Evolutionary conservation across 2,888 invertebrate genomes (phyloP), one percentile per base, ranked within the genome.

Genomic region (Cantharis rufa): DNA sequence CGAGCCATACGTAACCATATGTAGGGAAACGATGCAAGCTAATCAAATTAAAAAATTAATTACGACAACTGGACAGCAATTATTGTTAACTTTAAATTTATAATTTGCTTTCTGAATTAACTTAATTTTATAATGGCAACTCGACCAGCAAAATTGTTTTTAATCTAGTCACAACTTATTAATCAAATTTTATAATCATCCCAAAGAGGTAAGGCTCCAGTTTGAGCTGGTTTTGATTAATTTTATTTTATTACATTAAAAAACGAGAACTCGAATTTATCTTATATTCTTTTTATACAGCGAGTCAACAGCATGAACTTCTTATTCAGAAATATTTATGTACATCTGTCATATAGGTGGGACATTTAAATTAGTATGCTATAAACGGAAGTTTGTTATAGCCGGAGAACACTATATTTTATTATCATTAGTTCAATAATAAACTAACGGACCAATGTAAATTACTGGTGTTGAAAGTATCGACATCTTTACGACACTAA

Each of bases 31-130:
- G 61, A 91, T 91, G 83, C 91, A 92, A 75, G 91, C 92, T 18
- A 90, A 92, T 82, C 91, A 92, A 78, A 88, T 92, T 71, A 89
- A 90, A 79, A 89, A 91, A 63, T 89, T 92, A 86, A 91, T 92
- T 68, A 90, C 90, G 81, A 90, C 90, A 9, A 92, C 92, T 28
- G 91, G 91, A 66, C 90, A 91, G 78, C 91, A 92, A 84, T 84
- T 92, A 75, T 80, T 89, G 71, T 86, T 86, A 78, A 88, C 88
- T 27, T 82, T 89, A 78, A 87, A 87, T 84, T 83, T 88, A 72
- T 88, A 86, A 83, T 48, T 48, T 48, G 48, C 48, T 48, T n/a
- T 48, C 9, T 48, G 48, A 48, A 48, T 48, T 48, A n/a, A 71
- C 69, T 4, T 32, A 10, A 68, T n/a, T 48, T 15, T 16, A 21